Percentiles rank a stretch among this genome's conserved stretches.
These are phyloP conservation scores for Allolobophora icterica DNA, from an alignment of 2,888 invertebrate genomes.

Conservation along the genomic window DNA sequence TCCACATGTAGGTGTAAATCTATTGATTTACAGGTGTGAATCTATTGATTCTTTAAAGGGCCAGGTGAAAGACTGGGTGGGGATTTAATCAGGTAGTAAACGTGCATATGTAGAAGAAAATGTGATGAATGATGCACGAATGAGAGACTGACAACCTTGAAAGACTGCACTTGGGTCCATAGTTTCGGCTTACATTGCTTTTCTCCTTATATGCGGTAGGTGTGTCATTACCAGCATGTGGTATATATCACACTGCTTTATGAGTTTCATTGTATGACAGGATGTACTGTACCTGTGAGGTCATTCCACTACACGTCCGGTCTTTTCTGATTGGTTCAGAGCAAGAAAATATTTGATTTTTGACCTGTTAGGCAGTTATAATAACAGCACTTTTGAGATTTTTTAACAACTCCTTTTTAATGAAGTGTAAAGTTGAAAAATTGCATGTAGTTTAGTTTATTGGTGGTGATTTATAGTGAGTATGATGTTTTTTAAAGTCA, in stretches of 20 bases:
- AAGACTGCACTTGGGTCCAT: too few species aligned
- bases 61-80: too few species aligned
- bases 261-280: constrained; percentile 11
- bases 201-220: too few species aligned
- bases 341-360: not conserved
- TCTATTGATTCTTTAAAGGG: not conserved
- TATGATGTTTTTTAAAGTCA: not conserved
- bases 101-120: too few species aligned
- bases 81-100: too few species aligned
- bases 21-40: not conserved
- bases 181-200: too few species aligned
- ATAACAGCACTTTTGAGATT: not conserved
- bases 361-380: not conserved
- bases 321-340: not conserved
- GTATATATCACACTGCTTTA: not conserved
- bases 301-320: not conserved
- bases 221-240: not conserved
- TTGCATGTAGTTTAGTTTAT: not conserved
- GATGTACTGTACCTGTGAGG: not conserved
- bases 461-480: not conserved
- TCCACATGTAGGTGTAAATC: not conserved
- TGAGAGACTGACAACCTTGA: too few species aligned
- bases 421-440: not conserved
- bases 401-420: not conserved
- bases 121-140: too few species aligned